A percentile compares a stretch with the other conserved stretches of the same genome.
Evolutionary conservation across 2,888 invertebrate genomes (phyloP).

Genomic region (Acanthoscelides obtectus): DNA sequence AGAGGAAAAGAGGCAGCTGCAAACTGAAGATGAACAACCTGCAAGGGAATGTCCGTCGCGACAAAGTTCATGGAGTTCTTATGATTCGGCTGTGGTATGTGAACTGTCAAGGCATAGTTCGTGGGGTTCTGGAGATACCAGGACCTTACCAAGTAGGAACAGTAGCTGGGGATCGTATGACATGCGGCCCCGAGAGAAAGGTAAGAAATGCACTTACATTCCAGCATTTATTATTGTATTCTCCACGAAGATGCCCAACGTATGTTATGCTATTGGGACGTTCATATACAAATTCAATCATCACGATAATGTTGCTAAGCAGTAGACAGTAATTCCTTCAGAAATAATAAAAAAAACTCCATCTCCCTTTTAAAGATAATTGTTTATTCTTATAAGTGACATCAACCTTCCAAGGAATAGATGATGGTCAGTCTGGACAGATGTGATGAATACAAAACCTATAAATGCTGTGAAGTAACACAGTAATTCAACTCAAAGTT

Average conservation of each 20-base stretch:
- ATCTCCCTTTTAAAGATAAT: no score
- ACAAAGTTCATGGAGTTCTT: constrained; percentile 74
- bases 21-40: constrained; percentile 8
- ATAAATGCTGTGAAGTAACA: no score
- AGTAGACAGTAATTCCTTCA: no score
- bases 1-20: constrained; percentile 53
- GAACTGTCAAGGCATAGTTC: constrained; percentile 71
- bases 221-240: constrained; percentile 45
- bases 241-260: constrained; percentile 55
- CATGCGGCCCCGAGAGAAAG: constrained; percentile 49
- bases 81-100: constrained; percentile 73
- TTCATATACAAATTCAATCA: no score
- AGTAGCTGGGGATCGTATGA: constrained; percentile 72
- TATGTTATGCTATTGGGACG: no score
- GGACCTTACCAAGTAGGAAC: constrained; percentile 61
- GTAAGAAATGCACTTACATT: constrained; percentile 31
- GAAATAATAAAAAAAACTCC: no score
- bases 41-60: constrained; percentile 56
- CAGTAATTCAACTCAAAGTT: no score
- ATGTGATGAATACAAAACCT: no score
- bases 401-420: no score
- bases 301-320: no score
- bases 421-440: no score
- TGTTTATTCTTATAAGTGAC: no score
- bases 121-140: constrained; percentile 74